Base-by-base conservation (phyloP, 2,113 vertebrate species). In the Gnathonemus longibarbis region DNA sequence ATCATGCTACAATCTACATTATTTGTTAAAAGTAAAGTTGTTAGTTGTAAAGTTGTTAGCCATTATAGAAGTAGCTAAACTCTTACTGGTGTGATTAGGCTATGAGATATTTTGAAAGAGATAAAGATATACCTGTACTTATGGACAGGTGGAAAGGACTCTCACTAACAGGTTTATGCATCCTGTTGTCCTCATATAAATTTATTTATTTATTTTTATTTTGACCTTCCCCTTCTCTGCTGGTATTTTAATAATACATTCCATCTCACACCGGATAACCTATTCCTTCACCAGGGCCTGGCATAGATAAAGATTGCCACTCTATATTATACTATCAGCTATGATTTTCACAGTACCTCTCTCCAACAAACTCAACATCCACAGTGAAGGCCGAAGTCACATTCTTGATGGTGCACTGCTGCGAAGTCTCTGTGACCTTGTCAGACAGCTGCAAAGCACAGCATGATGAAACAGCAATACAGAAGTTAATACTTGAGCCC, bases 171-270 rank as follows among this genome's bases (percentile, higher is more conserved):
- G 52, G 80, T 58, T 24, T 50, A 10, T 50, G 31, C 49, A 35
- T 13, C 39, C 3, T 53, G 77, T 31, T n/a, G 21, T 48, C 21
- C 21, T 6, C 77, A 85, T 42, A 42, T 42, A 42, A 42, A 42
- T 42, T 42, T 42, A 42, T 42, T 42, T 42, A 42, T 42, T 42
- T 42, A 42, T 42, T 42, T 42, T 42, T 42, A 42, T 42, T 90
- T 49, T 90, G 90, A 88, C 87, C 90, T 90, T 90, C 77, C 42
- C 80, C 50, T 39, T 13, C 19, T 80, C 53, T 80, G 31, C 66
- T 45, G 90, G 50, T n/a, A 74, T 84, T 91, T 89, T 27, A 91
- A 91, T 91, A 66, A 85, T 66, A 89, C 58, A 89, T 85, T 53
- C 90, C 49, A 21, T 52, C 87, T 85, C 53, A 48, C 19, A 49